Conservation (phyloP, 1,140 invertebrate genomes). For the Agrypnia vestita region DNA sequence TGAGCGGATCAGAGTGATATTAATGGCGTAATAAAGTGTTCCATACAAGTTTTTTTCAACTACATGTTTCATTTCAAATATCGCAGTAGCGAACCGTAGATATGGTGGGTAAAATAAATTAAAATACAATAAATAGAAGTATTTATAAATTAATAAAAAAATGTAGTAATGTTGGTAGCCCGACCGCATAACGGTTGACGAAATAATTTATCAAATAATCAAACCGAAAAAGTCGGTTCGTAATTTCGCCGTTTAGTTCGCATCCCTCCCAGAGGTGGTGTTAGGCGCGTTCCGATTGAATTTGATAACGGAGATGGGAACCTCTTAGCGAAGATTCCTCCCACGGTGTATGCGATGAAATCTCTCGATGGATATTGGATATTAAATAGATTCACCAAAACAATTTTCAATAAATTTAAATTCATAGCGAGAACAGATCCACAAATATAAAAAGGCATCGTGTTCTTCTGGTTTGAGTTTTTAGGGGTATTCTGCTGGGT, state of each 20-base stretch:
- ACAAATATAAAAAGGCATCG: no score
- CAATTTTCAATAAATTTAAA: slow-evolving; percentile 44
- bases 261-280: background rate
- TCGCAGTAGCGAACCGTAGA: no score
- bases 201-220: background rate
- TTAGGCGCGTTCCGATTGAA: slow-evolving; percentile 33
- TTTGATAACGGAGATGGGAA: slow-evolving; percentile 24
- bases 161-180: background rate
- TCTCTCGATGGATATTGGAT: slow-evolving; percentile 4
- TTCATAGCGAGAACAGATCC: slow-evolving; percentile 38
- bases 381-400: slow-evolving; percentile 16
- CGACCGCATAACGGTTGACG: background rate
- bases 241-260: background rate
- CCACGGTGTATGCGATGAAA: background rate
- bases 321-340: slow-evolving; percentile 18
- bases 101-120: no score
- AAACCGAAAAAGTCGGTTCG: no score
- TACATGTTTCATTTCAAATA: no score
- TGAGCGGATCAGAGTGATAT: no score
- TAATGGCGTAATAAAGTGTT: no score
- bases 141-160: background rate
- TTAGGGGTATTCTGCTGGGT: no score
- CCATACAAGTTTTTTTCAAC: no score
- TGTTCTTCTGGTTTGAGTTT: no score
- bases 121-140: no score